Base-by-base conservation (phyloP, 2,113 vertebrate genomes). In the Myrmecophaga tridactyla region DNA sequence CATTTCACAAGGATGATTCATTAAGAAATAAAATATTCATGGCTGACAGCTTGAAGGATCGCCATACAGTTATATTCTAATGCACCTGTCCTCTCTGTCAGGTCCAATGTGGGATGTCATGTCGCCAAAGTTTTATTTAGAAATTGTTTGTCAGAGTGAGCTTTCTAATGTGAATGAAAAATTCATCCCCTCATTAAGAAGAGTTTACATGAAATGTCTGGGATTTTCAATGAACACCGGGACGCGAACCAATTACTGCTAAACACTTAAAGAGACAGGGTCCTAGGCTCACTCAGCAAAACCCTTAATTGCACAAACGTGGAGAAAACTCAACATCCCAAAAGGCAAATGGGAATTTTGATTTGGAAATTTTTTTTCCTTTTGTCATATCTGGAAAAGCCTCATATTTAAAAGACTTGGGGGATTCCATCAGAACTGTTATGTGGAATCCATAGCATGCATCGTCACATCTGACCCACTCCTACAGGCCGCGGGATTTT, bases 81-180 rank as follows among this genome's bases (percentile, higher is more conserved):
- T 99, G 99, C 99, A 99, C 99, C 99, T 99, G 99, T 99, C 99
- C 99, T 99, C 99, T 99, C 99, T 99, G 99, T 99, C 99, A 99
- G 99, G 99, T 99, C 98, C 99, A 99, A 99, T 99, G 99, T 98
- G 98, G 98, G 98, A 98, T 99, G 99, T 99, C 99, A 99, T 99
- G 99, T 99, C 98, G 97, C 98, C 98, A 98, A 99, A 99, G 98
- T 99, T 98, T 99, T 99, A 99, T 99, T 99, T 99, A 99, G 99
- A 99, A 99, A 99, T 98, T 99, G 98, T 99, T 99, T 99, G 98
- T 99, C 98, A 98, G 98, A 98, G 98, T 96, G 98, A 98, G 98
- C 98, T 98, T 98, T 98, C 98, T 99, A 98, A 98, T 98, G 98
- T 99, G 98, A 98, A 99, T 99, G 99, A 99, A 99, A 99, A 99